Conservation (phyloP, 30 jellyfish, hydroid and myxozoan genomes). For the Aurelia aurita region DNA sequence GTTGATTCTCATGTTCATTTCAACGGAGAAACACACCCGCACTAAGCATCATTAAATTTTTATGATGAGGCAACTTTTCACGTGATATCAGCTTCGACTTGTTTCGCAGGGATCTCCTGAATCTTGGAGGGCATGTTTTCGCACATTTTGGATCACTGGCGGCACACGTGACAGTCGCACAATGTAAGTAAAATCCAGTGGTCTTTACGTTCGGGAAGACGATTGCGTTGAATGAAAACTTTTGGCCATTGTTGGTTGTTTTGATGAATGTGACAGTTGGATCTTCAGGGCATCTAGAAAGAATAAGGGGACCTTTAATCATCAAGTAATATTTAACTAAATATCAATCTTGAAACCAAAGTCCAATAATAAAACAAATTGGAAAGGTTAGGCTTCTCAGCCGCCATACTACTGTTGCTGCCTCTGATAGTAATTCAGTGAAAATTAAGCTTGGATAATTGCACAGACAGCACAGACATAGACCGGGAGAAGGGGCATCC, state of each 20-base stretch:
- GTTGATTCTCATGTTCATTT: too few relatives aligned
- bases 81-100: slow-evolving; percentile 22
- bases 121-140: slow-evolving; percentile 19
- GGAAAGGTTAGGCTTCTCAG: too few relatives aligned
- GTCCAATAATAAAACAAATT: too few relatives aligned
- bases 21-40: too few relatives aligned
- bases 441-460: too few relatives aligned
- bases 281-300: slow-evolving; percentile 68
- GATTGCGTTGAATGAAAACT: slow-evolving; percentile 63
- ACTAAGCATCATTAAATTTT: slow-evolving; percentile 20
- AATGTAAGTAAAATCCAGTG: slow-evolving; percentile 59
- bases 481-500: too few relatives aligned
- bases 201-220: slow-evolving; percentile 31
- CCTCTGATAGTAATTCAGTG: too few relatives aligned
- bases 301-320: too few relatives aligned
- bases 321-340: too few relatives aligned
- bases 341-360: too few relatives aligned
- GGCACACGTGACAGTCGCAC: slow-evolving; percentile 14
- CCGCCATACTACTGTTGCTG: too few relatives aligned
- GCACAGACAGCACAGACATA: too few relatives aligned
- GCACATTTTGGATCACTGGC: slow-evolving; percentile 16
- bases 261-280: slow-evolving; percentile 55
- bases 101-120: slow-evolving; percentile 1
- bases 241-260: slow-evolving; percentile 45
- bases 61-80: slow-evolving; percentile 19